Percentiles rank a stretch among this genome's conserved stretches.
Conservation (phyloP, 2,113 vertebrate genomes). For the Poeciliopsis turrubarensis region DNA sequence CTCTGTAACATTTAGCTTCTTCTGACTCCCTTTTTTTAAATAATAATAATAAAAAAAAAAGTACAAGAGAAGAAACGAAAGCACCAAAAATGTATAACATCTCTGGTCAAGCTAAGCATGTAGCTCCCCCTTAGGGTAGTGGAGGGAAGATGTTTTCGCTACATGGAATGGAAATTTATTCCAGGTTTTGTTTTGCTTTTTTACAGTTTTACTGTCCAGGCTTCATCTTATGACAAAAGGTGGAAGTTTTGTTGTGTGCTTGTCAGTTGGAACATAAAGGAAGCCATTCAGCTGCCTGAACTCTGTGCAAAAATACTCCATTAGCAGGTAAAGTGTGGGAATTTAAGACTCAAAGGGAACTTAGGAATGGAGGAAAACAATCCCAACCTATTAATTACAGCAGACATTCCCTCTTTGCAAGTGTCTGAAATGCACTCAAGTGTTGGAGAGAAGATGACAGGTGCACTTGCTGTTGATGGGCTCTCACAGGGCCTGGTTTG, state of each 20-base stretch:
- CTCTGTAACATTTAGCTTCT: constrained; percentile 78
- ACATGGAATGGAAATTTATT: constrained; percentile 39
- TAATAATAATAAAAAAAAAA: constrained; percentile 6
- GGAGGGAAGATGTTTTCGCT: constrained; percentile 17
- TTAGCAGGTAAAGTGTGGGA: constrained; percentile 20
- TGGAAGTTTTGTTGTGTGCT: constrained; percentile 47
- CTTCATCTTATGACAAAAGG: constrained; percentile 21
- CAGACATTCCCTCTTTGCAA: constrained; percentile 30
- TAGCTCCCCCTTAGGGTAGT: constrained; percentile 8
- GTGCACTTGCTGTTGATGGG: constrained; percentile 42
- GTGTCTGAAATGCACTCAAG: constrained; percentile 36
- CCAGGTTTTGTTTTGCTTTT: background rate
- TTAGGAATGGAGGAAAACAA: constrained; percentile 19
- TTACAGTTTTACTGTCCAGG: no score
- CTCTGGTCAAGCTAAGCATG: constrained; percentile 29
- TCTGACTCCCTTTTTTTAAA: constrained; percentile 61
- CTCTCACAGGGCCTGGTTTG: constrained; percentile 19
- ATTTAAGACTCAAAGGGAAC: constrained; percentile 36
- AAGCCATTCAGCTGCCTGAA: constrained; percentile 86
- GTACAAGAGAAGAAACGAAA: constrained; percentile 48
- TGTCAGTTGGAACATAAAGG: constrained; percentile 63
- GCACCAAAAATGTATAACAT: constrained; percentile 55
- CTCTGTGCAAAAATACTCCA: constrained; percentile 88
- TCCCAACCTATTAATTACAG: constrained; percentile 13
- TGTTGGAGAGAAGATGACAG: constrained; percentile 28